Evolutionary conservation across 2,797 vertebrate genomes (phyloP), one percentile per base, ranked within the genome.

Genomic region (Fringilla coelebs): DNA sequence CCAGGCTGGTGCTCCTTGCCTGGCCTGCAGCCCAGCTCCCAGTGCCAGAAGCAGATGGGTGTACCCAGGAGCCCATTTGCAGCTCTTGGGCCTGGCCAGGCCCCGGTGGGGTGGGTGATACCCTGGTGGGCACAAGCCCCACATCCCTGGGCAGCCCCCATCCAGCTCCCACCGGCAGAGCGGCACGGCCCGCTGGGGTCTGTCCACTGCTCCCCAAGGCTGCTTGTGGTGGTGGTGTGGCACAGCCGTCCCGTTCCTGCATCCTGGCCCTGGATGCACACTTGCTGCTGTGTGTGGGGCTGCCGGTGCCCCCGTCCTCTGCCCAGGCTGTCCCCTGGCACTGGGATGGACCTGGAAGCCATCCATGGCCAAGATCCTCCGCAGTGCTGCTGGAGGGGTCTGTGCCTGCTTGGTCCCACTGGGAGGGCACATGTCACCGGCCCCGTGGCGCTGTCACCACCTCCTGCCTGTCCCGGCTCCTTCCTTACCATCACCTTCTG

Each of bases 301-400:
- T 76, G 46, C 32, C 0, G 0, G 32, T 31, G 41, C 6, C n/a
- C 19, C 29, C 0, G 0, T 48, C 49, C n/a, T 51, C 71, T 51
- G 63, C 14, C 0, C 2, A 0, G 58, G 25, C 34, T 17, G 9
- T 26, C 9, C 32, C 17, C 46, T 29, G 31, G n/a, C 19, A 16
- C 31, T 55, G 67, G n/a, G 31, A 38, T 9, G 17, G 71, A 60
- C 17, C 24, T 18, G 2, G 52, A 25, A 46, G 17, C 17, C 10
- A 5, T 17, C 38, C 17, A 1, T 20, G 38, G 58, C 48, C 22
- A 7, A 21, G 25, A 22, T 6, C 7, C 45, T n/a, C 36, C 51
- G 18, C 63, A 41, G 91, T 1, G 0, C 70, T 43, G 66, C 65
- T 18, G 40, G 18, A 63, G 57, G 29, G 58, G 29, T 20, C 52